phyloP scores from a whole-genome alignment of 2,113 vertebrate genomes.

The Oriolus oriolus region DNA sequence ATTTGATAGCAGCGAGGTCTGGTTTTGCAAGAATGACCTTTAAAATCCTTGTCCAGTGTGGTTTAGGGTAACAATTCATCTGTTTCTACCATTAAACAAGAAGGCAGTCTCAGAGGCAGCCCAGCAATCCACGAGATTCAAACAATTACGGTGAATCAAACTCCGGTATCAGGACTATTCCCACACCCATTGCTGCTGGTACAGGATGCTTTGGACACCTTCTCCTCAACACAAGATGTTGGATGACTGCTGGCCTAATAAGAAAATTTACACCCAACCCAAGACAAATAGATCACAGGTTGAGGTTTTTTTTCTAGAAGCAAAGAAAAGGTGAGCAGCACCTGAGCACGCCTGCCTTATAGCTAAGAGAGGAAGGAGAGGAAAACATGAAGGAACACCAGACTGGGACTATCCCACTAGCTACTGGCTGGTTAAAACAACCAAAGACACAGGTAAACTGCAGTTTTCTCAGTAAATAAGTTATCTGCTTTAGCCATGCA shows the following conservation, averaged over 20 bases:
- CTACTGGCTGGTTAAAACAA: neutral
- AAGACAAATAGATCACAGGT: neutral
- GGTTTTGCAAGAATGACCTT: neutral
- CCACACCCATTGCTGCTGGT: neutral
- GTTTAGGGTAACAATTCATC: neutral
- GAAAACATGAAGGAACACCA: neutral
- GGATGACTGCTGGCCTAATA: neutral
- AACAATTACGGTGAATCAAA: neutral
- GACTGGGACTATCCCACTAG: neutral
- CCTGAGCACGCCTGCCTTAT: accelerated
- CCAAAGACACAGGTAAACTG: neutral
- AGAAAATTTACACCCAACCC: neutral
- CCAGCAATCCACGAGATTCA: neutral
- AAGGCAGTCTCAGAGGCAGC: neutral
- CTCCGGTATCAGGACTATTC: neutral
- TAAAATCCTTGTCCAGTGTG: neutral
- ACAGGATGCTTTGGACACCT: neutral
- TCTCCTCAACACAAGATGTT: neutral
- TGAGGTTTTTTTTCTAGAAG: neutral
- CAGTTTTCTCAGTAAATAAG: neutral
- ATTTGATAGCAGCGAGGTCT: neutral
- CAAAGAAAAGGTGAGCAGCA: neutral
- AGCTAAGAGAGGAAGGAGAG: neutral
- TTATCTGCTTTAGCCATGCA: neutral
- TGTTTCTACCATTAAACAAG: neutral